Evolutionary conservation across 1,140 invertebrate genomes (phyloP), one percentile per base, ranked within the genome.

Genomic region (Catajapyx aquilonaris): DNA sequence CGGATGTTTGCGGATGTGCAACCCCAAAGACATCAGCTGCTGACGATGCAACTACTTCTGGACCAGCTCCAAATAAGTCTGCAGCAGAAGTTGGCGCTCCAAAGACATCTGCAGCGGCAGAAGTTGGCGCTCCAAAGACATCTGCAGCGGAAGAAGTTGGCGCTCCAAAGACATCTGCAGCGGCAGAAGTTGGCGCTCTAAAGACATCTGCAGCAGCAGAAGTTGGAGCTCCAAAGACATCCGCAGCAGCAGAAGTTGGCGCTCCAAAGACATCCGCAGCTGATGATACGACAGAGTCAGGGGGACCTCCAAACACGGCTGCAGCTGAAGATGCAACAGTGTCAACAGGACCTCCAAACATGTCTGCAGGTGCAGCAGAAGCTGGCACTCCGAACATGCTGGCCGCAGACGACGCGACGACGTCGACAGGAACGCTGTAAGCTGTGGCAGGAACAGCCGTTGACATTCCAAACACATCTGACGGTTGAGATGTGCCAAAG

Each of bases 91-190:
- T 28, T 13, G 34, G 34, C 19, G 36, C 18, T 21, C 30, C 34
- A 5, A 25, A n/a, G n/a, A n/a, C n/a, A n/a, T n/a, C n/a, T n/a
- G n/a, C n/a, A n/a, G n/a, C n/a, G n/a, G n/a, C n/a, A n/a, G n/a
- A n/a, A n/a, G n/a, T n/a, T n/a, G 46, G 44, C 3, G 44, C 39
- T 20, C 57, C 48, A 2, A 42, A 39, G 2, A 17, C 21, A 40
- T 16, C 13, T 16, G 48, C 47, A 23, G 54, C 49, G 37, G 34
- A 34, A 33, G 31, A 40, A 13, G 41, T 41, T 5, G 42, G 30
- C 23, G 22, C 41, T 31, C 25, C 25, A 35, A 31, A 39, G 17
- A 37, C 15, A 11, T 38, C 37, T 13, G 17, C 31, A 20, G 37
- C 38, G 21, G n/a, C 45, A 41, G n/a, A 45, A 35, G 22, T 38